phyloP scores from a whole-genome alignment of 2,888 invertebrate species.

The Ligdia adustata region DNA sequence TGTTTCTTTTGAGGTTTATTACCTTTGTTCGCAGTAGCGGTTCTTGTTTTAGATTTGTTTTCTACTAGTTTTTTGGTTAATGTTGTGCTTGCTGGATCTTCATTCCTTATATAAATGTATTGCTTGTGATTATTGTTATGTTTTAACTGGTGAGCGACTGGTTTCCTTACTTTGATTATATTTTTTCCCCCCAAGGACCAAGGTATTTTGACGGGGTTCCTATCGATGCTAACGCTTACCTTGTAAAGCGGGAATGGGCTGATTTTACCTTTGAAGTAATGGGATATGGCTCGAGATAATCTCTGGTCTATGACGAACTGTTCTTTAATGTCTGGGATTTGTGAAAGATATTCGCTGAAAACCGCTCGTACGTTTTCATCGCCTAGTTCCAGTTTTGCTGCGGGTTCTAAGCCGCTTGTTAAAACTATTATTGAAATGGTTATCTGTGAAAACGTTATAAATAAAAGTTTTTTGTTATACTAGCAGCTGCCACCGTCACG shows the following conservation, averaged over 20 bases:
- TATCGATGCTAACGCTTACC: slow-evolving; percentile 64
- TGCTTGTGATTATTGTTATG: too few relatives aligned
- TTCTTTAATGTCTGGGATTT: slow-evolving; percentile 58
- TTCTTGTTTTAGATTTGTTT: too few relatives aligned
- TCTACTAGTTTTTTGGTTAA: too few relatives aligned
- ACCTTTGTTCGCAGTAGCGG: slow-evolving; percentile 32
- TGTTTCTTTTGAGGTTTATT: not conserved
- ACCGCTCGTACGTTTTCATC: slow-evolving; percentile 50
- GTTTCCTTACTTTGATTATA: not conserved
- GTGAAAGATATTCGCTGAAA: slow-evolving; percentile 53
- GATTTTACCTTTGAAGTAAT: slow-evolving; percentile 60
- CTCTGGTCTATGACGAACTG: slow-evolving; percentile 62
- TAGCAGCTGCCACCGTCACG: too few relatives aligned
- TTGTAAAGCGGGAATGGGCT: slow-evolving; percentile 66
- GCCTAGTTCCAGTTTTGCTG: slow-evolving; percentile 31
- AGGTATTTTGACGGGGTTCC: slow-evolving; percentile 67
- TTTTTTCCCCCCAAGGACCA: slow-evolving; percentile 59
- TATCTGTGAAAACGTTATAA: too few relatives aligned
- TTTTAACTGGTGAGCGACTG: too few relatives aligned
- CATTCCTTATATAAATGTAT: too few relatives aligned
- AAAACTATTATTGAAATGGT: slow-evolving; percentile 27
- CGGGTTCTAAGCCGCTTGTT: slow-evolving; percentile 41
- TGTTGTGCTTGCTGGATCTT: too few relatives aligned
- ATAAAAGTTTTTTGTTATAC: too few relatives aligned
- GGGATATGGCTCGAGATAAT: slow-evolving; percentile 58